Evolutionary conservation across 2,888 invertebrate species (phyloP), one percentile per base, ranked within the genome.

Genomic region (Brassicogethes aeneus): DNA sequence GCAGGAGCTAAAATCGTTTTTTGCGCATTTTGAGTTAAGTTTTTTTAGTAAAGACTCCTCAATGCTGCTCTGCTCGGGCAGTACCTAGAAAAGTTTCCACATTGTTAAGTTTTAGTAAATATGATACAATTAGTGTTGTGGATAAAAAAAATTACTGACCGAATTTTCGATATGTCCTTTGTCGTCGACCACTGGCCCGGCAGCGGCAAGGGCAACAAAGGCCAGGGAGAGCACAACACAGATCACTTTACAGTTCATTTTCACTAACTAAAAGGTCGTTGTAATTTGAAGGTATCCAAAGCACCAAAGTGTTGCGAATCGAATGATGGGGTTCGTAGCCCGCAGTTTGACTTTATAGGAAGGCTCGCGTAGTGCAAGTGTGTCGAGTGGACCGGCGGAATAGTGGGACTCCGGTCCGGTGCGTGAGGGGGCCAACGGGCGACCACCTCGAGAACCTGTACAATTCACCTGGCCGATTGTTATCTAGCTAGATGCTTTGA

Each of bases 1-100:
- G 63, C 89, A 89, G 5, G 88, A 82, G 29, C 85, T 83, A 34
- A 85, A 77, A 56, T 89, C 88, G 39, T 81, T 75, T 50, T 83
- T 79, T 2, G 80, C 75, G 61, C 89, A 89, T 72, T 86, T 87
- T 51, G 74, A 71, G 59, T 85, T 87, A 30, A 89, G 69, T 52
- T 86, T 87, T 34, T 80, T 76, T 52, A 86, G 70, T 8, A 89
- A 72, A 15, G 79, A 75, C 50, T 85, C 85, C 67, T 89, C 89
- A 51, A 73, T 57, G 16, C 57, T 60, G 51, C 60, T 67, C 57
- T 43, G 64, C 52, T 55, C 67, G 38, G 58, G 55, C 35, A 69
- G 70, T 30, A 75, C 69, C 75, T 75, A 46, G 17, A 23, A 23
- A 23, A 7, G 10, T 23, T 23, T 23, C 23, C 5, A 7, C 23